Evolutionary conservation across 2,888 invertebrate species (phyloP).

Genomic region (Chymomyza amoena): DNA sequence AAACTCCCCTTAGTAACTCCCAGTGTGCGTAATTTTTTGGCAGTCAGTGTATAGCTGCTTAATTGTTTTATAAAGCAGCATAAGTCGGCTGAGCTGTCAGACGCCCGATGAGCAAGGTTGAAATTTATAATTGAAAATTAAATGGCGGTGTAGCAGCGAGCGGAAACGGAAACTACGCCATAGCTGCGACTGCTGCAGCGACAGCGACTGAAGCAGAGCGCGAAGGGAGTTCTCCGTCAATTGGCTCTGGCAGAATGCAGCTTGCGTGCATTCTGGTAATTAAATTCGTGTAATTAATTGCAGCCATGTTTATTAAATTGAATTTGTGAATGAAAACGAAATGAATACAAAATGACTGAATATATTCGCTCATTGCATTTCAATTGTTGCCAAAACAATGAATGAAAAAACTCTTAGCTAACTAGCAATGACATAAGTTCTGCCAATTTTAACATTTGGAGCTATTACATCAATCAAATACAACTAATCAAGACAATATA

Average conservation of each 20-base stretch:
- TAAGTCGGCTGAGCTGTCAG: slow-evolving; percentile 11
- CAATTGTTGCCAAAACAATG: neutral
- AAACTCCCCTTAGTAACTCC: too few relatives aligned
- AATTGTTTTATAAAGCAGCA: slow-evolving; percentile 36
- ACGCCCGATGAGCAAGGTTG: slow-evolving; percentile 6
- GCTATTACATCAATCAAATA: neutral
- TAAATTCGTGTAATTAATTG: slow-evolving; percentile 67
- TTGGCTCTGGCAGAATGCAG: slow-evolving; percentile 33
- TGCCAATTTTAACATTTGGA: neutral
- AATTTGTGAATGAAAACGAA: slow-evolving; percentile 45
- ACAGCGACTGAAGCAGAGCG: neutral
- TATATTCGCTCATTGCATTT: neutral
- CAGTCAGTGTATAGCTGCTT: slow-evolving; percentile 25
- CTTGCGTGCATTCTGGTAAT: slow-evolving; percentile 58
- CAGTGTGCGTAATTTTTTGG: too few relatives aligned
- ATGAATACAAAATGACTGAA: neutral
- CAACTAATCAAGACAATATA: neutral
- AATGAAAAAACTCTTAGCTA: neutral
- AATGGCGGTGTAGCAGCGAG: slow-evolving; percentile 21
- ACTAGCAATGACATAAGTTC: neutral
- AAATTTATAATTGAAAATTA: slow-evolving; percentile 39
- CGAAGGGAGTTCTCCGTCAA: neutral
- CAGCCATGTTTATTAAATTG: slow-evolving; percentile 23
- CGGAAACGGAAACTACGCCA: slow-evolving; percentile 36
- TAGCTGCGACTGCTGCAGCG: slow-evolving; percentile 7